phyloP scores from a whole-genome alignment of 2,888 invertebrate genomes.

The Branchipolynoe longqiensis region DNA sequence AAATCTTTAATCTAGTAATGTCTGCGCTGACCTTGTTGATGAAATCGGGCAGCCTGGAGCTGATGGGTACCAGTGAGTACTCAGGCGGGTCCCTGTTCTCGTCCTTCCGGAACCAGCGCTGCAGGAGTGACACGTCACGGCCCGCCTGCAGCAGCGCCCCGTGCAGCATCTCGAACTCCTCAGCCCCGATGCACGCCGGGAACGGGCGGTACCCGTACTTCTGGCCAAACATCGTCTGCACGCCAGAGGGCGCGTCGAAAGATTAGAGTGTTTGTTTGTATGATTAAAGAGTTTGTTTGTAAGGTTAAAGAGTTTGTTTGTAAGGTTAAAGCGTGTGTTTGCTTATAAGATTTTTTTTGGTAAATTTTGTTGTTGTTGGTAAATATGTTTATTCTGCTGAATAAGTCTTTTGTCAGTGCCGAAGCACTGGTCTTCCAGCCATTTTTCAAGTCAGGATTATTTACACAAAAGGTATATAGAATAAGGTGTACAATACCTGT shows the following conservation, averaged over 20 bases:
- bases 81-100: slow-evolving; percentile 73
- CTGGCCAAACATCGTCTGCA: slow-evolving; percentile 75
- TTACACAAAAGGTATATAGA: too few relatives aligned
- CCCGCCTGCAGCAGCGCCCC: slow-evolving; percentile 65
- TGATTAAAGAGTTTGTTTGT: not conserved
- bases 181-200: slow-evolving; percentile 69
- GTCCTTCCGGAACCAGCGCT: slow-evolving; percentile 73
- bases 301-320: not conserved
- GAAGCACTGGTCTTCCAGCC: too few relatives aligned
- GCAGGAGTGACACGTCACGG: slow-evolving; percentile 69
- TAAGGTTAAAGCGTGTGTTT: not conserved
- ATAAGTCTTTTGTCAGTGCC: too few relatives aligned
- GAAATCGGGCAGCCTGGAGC: slow-evolving; percentile 59
- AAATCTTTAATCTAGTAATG: too few relatives aligned
- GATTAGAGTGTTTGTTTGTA: not conserved
- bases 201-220: slow-evolving; percentile 73
- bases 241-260: not conserved
- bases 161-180: slow-evolving; percentile 71
- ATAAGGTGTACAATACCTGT: too few relatives aligned
- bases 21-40: slow-evolving; percentile 60
- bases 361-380: too few relatives aligned
- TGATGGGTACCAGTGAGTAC: slow-evolving; percentile 72
- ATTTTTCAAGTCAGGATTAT: too few relatives aligned
- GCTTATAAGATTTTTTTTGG: too few relatives aligned
- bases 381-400: too few relatives aligned